phyloP scores from a whole-genome alignment of 53 echinoderm and acorn worm species.

The Stichopus horrens region DNA sequence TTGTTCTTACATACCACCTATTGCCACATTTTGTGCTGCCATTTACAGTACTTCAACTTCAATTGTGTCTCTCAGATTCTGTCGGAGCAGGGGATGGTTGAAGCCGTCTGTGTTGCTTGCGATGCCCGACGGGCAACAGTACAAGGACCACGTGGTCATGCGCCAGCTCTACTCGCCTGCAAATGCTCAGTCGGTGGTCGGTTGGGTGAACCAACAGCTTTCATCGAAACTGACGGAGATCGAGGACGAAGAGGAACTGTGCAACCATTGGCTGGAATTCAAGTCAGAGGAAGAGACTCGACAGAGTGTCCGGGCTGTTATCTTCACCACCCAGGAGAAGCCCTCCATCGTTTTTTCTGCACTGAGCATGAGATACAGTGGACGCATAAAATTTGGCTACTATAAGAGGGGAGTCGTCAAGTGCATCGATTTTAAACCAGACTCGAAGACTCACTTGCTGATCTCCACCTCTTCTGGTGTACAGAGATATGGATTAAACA shows the following conservation, averaged over 20 bases:
- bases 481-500: slow-evolving; percentile 61
- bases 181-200: slow-evolving; percentile 65
- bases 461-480: slow-evolving; percentile 68
- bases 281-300: slow-evolving; percentile 31
- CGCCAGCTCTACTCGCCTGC: slow-evolving; percentile 60
- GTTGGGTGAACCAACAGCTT: slow-evolving; percentile 81
- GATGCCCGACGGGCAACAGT: slow-evolving; percentile 81
- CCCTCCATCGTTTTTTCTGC: slow-evolving; percentile 80
- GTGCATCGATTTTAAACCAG: slow-evolving; percentile 27
- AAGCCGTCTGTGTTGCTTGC: slow-evolving; percentile 77
- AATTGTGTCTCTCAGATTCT: slow-evolving; percentile 63
- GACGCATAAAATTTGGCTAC: slow-evolving; percentile 77
- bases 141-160: slow-evolving; percentile 86
- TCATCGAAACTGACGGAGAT: slow-evolving; percentile 48
- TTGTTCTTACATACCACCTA: too few species aligned
- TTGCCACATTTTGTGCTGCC: too few species aligned
- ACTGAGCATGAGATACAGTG: slow-evolving; percentile 83
- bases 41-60: not conserved
- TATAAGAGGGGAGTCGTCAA: not conserved
- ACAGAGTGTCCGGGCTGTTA: slow-evolving; percentile 52
- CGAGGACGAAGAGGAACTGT: not conserved
- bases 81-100: slow-evolving; percentile 74
- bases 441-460: slow-evolving; percentile 51
- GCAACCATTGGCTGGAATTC: slow-evolving; percentile 21
- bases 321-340: slow-evolving; percentile 54